Percentiles rank a stretch among this genome's conserved stretches.
Conservation (phyloP, 2,888 invertebrate species). For the Dichetophora obliterata region DNA sequence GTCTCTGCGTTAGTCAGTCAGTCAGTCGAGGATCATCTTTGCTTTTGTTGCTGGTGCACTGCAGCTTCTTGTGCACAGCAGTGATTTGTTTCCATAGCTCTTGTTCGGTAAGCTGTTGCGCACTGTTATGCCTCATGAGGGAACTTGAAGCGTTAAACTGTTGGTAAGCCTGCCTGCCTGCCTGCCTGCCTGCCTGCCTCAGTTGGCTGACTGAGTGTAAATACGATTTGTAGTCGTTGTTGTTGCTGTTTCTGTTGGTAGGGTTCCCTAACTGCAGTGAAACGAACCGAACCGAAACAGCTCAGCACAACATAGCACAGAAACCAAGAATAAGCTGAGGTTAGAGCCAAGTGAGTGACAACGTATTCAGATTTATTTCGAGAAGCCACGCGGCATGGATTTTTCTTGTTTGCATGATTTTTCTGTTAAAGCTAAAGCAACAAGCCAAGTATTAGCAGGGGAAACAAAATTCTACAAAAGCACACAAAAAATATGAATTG, state of each 20-base stretch:
- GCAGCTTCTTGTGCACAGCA: not conserved
- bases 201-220: not conserved
- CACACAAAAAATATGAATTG: too few relatives aligned
- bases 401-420: not conserved
- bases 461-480: too few relatives aligned
- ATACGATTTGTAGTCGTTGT: not conserved
- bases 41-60: not conserved
- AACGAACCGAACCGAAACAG: not conserved
- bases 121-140: not conserved
- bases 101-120: not conserved
- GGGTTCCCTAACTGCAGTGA: not conserved
- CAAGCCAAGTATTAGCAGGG: too few relatives aligned
- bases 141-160: not conserved
- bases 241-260: not conserved
- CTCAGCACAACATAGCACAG: not conserved
- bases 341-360: not conserved
- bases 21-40: conserved; percentile 5
- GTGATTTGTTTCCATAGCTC: not conserved
- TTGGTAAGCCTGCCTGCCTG: conserved; percentile 1
- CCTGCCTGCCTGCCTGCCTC: not conserved
- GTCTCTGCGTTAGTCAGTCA: not conserved
- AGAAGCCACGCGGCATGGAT: not conserved
- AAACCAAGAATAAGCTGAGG: not conserved
- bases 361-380: conserved; percentile 12
- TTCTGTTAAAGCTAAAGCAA: not conserved